Evolutionary conservation across 2,888 invertebrate species (phyloP).

Genomic region (Nezara viridula): DNA sequence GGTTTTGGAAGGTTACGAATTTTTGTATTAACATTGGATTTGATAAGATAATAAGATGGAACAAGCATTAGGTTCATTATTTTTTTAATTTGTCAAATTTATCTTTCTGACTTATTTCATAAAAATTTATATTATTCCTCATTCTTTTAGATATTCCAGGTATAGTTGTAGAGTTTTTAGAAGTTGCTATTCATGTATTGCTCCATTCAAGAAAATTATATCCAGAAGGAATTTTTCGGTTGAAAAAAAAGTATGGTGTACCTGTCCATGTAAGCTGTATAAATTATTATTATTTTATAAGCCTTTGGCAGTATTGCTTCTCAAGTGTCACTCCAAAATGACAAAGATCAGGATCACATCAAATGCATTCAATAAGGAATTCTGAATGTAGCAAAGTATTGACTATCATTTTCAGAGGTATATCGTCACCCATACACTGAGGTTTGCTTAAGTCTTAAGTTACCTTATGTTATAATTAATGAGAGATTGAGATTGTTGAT

Average conservation of each 20-base stretch:
- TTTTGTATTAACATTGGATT: background rate
- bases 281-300: too few relatives aligned
- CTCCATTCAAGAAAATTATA: constrained; percentile 76
- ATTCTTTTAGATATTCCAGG: constrained; percentile 70
- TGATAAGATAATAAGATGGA: background rate
- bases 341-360: too few relatives aligned
- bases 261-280: constrained; percentile 71
- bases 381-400: too few relatives aligned
- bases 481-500: too few relatives aligned
- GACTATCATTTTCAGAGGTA: too few relatives aligned
- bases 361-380: too few relatives aligned
- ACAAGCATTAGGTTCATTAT: background rate
- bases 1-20: background rate
- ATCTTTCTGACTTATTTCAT: background rate
- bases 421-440: too few relatives aligned
- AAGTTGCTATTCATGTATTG: constrained; percentile 77
- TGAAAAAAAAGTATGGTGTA: constrained; percentile 76
- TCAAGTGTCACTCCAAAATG: too few relatives aligned
- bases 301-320: too few relatives aligned
- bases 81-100: background rate
- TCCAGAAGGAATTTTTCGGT: constrained; percentile 76
- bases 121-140: background rate
- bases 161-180: constrained; percentile 77
- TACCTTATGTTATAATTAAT: too few relatives aligned
- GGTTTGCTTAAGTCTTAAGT: too few relatives aligned